A percentile compares a stretch with the other conserved stretches of the same genome.
These are phyloP conservation scores for Dioctria linearis DNA, from an alignment of 2,888 invertebrate genomes.

Conservation along the genomic window DNA sequence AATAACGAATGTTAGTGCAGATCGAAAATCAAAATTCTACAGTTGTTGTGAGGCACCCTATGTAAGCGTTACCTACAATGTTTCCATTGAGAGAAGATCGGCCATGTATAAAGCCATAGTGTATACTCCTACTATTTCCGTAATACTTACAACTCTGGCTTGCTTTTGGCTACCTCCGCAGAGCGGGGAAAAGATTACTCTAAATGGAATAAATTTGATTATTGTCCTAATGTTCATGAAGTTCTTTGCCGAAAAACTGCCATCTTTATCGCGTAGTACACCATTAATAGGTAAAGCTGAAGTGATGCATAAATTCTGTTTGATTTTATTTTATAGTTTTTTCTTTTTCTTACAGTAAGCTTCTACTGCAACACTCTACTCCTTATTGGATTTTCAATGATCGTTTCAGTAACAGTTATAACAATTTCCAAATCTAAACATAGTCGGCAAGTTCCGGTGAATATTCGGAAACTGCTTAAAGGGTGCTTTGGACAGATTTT, in stretches of 20 bases:
- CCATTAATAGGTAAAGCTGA: constrained; percentile 66
- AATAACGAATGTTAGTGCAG: constrained; percentile 68
- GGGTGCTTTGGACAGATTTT: constrained; percentile 60
- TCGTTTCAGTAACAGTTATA: constrained; percentile 72
- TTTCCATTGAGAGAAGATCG: constrained; percentile 73
- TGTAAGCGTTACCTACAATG: constrained; percentile 47
- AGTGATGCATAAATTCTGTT: background rate
- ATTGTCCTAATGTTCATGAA: constrained; percentile 74
- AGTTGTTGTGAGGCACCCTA: constrained; percentile 75
- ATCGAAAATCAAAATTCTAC: constrained; percentile 66
- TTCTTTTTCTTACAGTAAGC: constrained; percentile 68
- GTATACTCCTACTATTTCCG: constrained; percentile 76
- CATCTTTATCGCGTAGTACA: constrained; percentile 65
- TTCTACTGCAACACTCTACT: constrained; percentile 73
- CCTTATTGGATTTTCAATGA: constrained; percentile 71
- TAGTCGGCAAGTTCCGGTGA: constrained; percentile 70
- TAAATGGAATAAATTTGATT: constrained; percentile 74
- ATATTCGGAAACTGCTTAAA: constrained; percentile 65
- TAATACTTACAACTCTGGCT: constrained; percentile 76
- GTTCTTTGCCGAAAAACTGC: constrained; percentile 73
- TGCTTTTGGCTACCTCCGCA: constrained; percentile 77
- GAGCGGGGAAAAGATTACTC: constrained; percentile 75
- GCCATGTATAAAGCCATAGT: constrained; percentile 77
- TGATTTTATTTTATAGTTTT: background rate
- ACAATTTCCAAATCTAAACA: constrained; percentile 72